Conservation (phyloP, 2,888 invertebrate species). For the Bugulina stolonifera region DNA sequence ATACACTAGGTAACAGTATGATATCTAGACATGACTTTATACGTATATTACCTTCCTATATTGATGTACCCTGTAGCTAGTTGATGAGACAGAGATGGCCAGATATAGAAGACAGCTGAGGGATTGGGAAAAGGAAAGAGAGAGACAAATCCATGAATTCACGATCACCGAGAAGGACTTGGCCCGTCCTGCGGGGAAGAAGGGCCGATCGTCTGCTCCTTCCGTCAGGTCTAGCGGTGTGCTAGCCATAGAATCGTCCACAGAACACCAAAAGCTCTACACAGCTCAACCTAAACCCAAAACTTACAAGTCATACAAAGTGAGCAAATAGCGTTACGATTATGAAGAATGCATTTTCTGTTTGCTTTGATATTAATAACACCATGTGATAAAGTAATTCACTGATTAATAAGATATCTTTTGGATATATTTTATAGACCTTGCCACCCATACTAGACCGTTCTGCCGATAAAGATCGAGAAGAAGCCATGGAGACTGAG, state of each 20-base stretch:
- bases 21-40: too few species aligned
- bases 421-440: constrained; percentile 37
- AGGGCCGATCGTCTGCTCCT: not conserved
- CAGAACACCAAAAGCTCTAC: not conserved
- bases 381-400: too few species aligned
- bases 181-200: not conserved
- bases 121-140: constrained; percentile 44
- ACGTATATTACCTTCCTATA: too few species aligned
- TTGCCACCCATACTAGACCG: constrained; percentile 46
- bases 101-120: constrained; percentile 37
- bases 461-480: constrained; percentile 39
- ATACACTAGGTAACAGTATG: too few species aligned
- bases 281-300: not conserved
- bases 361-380: too few species aligned
- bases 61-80: constrained; percentile 38
- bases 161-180: constrained; percentile 48
- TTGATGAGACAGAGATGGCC: constrained; percentile 41
- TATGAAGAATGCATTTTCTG: too few species aligned
- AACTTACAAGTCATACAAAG: constrained; percentile 36
- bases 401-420: too few species aligned
- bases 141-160: constrained; percentile 48
- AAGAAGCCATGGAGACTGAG: constrained; percentile 31
- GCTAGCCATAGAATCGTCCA: not conserved
- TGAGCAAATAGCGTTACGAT: constrained; percentile 28
- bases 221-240: not conserved